phyloP scores from a whole-genome alignment of 2,113 vertebrate genomes.

The Oreotrochilus melanogaster region DNA sequence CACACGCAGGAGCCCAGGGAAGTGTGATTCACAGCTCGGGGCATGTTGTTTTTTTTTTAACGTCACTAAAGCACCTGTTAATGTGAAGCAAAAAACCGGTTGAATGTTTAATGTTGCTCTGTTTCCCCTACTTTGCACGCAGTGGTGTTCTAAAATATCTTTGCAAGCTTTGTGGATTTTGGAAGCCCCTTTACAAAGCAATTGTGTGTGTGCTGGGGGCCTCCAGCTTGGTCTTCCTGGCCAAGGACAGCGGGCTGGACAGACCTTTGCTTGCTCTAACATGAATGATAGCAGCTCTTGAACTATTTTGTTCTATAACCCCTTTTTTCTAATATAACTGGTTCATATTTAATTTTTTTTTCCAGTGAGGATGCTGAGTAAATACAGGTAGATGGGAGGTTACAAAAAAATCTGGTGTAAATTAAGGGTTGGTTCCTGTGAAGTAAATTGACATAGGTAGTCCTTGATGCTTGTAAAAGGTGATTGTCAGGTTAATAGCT shows the following conservation, averaged over 20 bases:
- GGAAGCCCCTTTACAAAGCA: not conserved
- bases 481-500: not conserved
- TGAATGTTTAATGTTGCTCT: not conserved
- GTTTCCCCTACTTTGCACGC: not conserved
- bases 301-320: not conserved
- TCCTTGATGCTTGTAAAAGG: not conserved
- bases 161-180: not conserved
- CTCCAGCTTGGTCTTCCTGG: not conserved
- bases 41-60: not conserved
- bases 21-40: not conserved
- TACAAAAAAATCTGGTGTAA: not conserved
- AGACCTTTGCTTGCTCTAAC: too few relatives aligned
- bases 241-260: not conserved
- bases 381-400: not conserved
- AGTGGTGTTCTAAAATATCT: not conserved
- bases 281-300: not conserved
- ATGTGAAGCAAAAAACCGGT: not conserved
- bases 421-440: not conserved
- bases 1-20: not conserved
- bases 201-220: not conserved
- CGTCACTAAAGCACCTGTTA: not conserved
- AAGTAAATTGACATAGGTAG: not conserved
- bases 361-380: accelerated
- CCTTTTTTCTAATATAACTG: too few relatives aligned
- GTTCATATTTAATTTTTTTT: not conserved